Percentiles rank a stretch among this genome's conserved stretches.
Conservation (phyloP, 2,797 vertebrate genomes). For the Tarsius wallacei region DNA sequence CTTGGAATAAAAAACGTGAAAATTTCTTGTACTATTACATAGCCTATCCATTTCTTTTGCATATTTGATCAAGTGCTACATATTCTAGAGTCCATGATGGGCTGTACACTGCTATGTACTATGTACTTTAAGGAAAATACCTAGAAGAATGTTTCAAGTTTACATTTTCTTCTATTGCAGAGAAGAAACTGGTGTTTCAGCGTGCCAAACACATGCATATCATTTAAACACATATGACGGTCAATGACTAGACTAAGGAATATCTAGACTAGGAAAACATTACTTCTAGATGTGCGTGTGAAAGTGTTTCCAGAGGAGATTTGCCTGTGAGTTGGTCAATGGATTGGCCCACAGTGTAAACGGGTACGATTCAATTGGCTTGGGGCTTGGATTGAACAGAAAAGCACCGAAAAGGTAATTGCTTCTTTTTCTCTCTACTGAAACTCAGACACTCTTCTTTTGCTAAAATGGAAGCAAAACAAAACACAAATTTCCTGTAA, state of each 20-base stretch:
- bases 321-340: not conserved
- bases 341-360: no score
- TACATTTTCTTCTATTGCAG: conserved; percentile 12
- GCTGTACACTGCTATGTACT: not conserved
- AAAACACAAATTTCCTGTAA: no score
- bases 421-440: not conserved
- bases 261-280: not conserved
- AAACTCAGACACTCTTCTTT: not conserved
- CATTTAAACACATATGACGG: not conserved
- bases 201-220: not conserved
- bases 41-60: not conserved
- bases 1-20: not conserved
- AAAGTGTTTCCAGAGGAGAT: not conserved
- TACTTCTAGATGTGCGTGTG: not conserved
- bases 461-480: no score
- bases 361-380: not conserved
- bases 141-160: conserved; percentile 22
- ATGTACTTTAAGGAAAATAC: conserved; percentile 36
- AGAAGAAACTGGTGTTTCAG: not conserved
- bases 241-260: not conserved
- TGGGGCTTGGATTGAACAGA: not conserved
- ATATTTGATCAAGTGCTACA: not conserved
- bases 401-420: not conserved
- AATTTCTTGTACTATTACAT: not conserved
- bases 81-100: not conserved